Base-by-base conservation (phyloP, 37 sponge, comb jelly and placozoan genomes). In the Theonella swinhoei region DNA sequence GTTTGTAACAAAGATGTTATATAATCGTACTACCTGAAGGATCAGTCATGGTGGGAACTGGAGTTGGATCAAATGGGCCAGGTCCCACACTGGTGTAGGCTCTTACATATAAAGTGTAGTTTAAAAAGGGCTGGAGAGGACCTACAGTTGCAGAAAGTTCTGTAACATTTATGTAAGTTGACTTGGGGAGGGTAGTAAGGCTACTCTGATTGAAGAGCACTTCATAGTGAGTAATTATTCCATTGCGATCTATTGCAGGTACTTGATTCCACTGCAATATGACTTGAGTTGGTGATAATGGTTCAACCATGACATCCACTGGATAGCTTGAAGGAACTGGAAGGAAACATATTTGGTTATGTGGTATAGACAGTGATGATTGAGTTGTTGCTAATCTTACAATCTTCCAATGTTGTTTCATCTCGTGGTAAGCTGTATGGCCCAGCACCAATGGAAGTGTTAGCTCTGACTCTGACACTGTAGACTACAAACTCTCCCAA, bases 361-460 rank as follows among this genome's bases (percentile, higher is more conserved):
- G 7, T 29, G 30, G n/a, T 26, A 65, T 7, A 65, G 19, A n/a
- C 7, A 65, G n/a, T n/a, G n/a, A n/a, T n/a, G n/a, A n/a, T n/a
- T n/a, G n/a, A 7, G 30, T 29, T n/a, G 7, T 26, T 7, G 5
- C 7, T n/a, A 8, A 65, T 23, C n/a, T 23, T 65, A 65, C 66
- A 11, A 65, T 65, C n/a, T 20, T 65, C 66, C 30, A 65, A n/a
- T 23, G 66, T 65, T 29, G 25, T 65, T 5, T 65, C 14, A 9
- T 22, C n/a, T 23, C 7, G 24, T 23, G 26, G 20, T 8, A 20
- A 34, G 5, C 25, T n/a, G 36, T 76, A 76, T 4, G 54, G 60
- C 14, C 76, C 76, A 22, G 76, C 59, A 11, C 60, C 76, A 43
- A 43, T 60, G 30, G 5, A 23, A 76, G 76, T 76, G 60, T 42